These are phyloP conservation scores for Alethe diademata DNA, from an alignment of 2,113 vertebrate genomes.

Conservation along the genomic window DNA sequence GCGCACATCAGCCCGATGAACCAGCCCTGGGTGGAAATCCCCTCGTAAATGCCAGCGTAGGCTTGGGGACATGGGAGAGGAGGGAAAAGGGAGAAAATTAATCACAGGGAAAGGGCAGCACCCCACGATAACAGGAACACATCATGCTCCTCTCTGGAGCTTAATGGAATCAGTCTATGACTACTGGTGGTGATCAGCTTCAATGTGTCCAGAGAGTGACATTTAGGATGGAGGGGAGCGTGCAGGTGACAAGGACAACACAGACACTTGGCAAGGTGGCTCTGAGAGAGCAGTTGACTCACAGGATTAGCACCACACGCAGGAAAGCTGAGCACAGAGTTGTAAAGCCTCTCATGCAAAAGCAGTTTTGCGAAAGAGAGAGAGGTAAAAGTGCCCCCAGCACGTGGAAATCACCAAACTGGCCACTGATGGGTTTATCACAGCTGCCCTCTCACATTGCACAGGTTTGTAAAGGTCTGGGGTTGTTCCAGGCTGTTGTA, in stretches of 20 bases:
- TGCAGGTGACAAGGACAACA: background rate
- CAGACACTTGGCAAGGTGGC: background rate
- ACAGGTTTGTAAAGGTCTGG: background rate
- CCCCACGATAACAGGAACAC: background rate
- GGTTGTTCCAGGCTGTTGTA: background rate
- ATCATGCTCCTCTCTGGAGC: background rate
- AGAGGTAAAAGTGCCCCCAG: background rate
- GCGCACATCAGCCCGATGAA: conserved; percentile 97
- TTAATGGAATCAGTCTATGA: background rate
- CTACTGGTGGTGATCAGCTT: background rate
- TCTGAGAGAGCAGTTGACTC: background rate
- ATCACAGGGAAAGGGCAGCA: background rate
- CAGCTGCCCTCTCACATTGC: background rate
- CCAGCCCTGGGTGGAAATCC: conserved; percentile 94
- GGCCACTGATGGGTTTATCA: background rate
- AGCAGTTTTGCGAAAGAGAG: conserved; percentile 6
- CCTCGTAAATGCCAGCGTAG: conserved; percentile 85
- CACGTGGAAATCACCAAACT: background rate
- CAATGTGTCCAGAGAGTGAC: background rate
- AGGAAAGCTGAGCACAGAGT: background rate
- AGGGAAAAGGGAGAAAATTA: conserved; percentile 38
- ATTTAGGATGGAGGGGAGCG: background rate
- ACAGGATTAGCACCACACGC: conserved; percentile 21
- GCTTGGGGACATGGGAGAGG: conserved; percentile 68
- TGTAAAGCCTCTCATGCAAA: conserved; percentile 39